Base-by-base conservation (phyloP, 1,140 invertebrate species). In the Temnothorax nylanderi region DNA sequence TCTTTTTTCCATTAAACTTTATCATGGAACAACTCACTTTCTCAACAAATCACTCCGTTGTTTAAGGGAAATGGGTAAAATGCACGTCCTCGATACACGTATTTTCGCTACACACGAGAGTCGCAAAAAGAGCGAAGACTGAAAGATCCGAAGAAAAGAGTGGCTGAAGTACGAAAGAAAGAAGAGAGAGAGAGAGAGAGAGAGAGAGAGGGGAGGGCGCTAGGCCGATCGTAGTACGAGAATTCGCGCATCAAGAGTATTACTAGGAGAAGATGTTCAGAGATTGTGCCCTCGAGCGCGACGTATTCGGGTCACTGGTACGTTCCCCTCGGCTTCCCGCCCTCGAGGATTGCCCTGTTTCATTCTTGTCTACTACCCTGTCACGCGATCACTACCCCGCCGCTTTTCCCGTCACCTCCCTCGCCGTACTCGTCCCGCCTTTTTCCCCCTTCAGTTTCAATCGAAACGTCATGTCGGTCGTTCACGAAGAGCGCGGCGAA, bases 251-350 rank as follows among this genome's bases (percentile, higher is more conserved):
- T 65, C 49, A 81, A 90, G 92, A 91, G 91, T 92, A 93, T 94
- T 94, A 94, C 93, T 87, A 92, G 91, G 86, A 92, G 90, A 94
- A 94, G 92, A 94, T 94, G 93, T 94, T 94, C 93, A 91, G 91
- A 94, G 93, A 94, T 94, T 94, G 92, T 93, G 93, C 92, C 93
- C 91, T 77, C 87, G 62, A 89, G 93, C 93, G 67, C 89, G 92
- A 93, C 92, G 80, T 93, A 89, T 91, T 90, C 78, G 65, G 89
- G 89, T 90, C 89, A 90, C 89, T 74, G 74, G 88, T 88, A 88
- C 88, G 51, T 85, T 87, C 72, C 60, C 82, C 85, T 49, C 81
- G 88, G 81, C 54, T 16, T 78, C 82, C 51, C 37, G 11, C 51
- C 78, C 60, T 81, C 37, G 58, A 62, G 44, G 58, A 75, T 51